Percentiles rank a stretch among this genome's conserved stretches.
These are phyloP conservation scores for Euglossa dilemma DNA, from an alignment of 1,140 invertebrate species.

Conservation along the genomic window DNA sequence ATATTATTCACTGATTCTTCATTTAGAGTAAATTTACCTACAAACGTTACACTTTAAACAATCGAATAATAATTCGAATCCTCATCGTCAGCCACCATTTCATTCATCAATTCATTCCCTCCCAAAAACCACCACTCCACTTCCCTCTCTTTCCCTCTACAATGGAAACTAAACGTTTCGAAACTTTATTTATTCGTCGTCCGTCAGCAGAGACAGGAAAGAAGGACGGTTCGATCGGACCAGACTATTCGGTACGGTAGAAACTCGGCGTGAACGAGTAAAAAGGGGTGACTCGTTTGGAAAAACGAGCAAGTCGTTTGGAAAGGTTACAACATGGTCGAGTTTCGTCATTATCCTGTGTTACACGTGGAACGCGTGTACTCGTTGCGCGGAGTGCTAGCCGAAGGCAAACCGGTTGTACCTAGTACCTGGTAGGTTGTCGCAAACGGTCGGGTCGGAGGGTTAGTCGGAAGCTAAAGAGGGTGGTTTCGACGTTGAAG, in stretches of 20 bases:
- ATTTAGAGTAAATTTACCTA: no score
- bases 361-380: conserved; percentile 39
- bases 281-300: not conserved
- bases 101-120: no score
- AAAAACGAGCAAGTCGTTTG: not conserved
- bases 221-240: not conserved
- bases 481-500: conserved; percentile 67
- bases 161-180: no score
- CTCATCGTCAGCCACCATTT: no score
- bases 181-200: no score
- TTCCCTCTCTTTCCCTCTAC: no score
- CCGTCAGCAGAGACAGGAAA: not conserved
- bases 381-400: conserved; percentile 12
- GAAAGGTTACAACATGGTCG: not conserved
- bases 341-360: conserved; percentile 40
- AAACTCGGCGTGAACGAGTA: not conserved
- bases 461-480: conserved; percentile 49
- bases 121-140: no score
- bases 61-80: no score
- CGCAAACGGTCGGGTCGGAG: conserved; percentile 31
- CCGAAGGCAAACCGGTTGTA: conserved; percentile 51
- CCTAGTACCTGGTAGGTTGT: conserved; percentile 33
- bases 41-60: no score
- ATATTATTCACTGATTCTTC: no score
- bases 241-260: not conserved